Evolutionary conservation across 1,140 invertebrate species (phyloP).

Genomic region (Nautilus pompilius): DNA sequence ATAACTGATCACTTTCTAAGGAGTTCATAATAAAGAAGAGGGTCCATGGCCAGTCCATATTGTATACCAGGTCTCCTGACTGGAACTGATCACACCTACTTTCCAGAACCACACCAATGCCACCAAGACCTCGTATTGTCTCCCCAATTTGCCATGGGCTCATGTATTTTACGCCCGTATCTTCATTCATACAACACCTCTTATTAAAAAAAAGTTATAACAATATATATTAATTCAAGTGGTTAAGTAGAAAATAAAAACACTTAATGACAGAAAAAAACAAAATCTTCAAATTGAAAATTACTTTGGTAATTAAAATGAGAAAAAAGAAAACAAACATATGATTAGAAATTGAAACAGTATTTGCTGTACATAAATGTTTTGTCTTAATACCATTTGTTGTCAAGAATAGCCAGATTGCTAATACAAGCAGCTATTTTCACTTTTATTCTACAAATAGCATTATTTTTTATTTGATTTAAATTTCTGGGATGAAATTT

Average conservation of each 20-base stretch:
- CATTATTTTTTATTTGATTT: no score
- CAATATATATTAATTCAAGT: background rate
- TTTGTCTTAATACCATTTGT: no score
- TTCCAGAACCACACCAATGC: conserved; percentile 34
- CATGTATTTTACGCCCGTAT: conserved; percentile 43
- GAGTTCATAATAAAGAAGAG: conserved; percentile 14
- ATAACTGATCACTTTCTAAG: no score
- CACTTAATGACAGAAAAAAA: background rate
- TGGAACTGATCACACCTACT: conserved; percentile 15
- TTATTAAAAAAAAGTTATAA: conserved; percentile 16
- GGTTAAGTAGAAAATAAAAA: background rate
- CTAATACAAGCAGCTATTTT: no score
- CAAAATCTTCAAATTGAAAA: no score
- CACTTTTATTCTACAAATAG: no score
- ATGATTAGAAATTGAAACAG: no score
- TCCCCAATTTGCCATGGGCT: conserved; percentile 31
- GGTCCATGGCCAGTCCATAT: conserved; percentile 40
- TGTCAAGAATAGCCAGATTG: no score
- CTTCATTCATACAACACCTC: conserved; percentile 47
- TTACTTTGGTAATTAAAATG: background rate
- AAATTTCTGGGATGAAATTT: no score
- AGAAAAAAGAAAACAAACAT: no score
- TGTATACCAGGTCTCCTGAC: conserved; percentile 31
- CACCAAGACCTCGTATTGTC: conserved; percentile 33
- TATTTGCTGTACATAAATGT: no score